These are phyloP conservation scores for Proteles cristata DNA, from an alignment of 2,113 vertebrate species.

Conservation along the genomic window DNA sequence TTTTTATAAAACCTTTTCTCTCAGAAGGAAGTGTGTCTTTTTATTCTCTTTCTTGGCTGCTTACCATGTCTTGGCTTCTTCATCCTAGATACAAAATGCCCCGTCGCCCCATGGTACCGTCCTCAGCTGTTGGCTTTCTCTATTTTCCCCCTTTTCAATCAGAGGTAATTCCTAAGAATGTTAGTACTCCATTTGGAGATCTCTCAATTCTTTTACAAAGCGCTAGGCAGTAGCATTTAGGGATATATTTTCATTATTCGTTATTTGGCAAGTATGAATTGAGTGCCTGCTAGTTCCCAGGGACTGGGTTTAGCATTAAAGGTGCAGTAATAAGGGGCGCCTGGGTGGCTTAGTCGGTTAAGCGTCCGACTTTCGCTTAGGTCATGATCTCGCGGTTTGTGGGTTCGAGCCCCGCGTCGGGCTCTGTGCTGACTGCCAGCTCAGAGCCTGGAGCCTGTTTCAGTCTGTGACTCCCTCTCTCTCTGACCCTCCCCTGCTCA, in stretches of 20 bases:
- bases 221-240: not conserved
- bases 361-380: no score
- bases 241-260: not conserved
- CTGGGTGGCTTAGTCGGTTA: no score
- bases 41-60: not conserved
- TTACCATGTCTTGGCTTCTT: not conserved
- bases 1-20: not conserved
- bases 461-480: no score
- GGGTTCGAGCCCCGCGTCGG: no score
- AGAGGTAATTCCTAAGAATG: conserved; percentile 13
- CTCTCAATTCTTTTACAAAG: not conserved
- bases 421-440: no score
- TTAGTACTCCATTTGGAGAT: not conserved
- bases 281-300: not conserved
- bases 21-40: not conserved
- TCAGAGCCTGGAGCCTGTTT: no score
- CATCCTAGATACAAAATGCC: not conserved
- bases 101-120: not conserved
- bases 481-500: no score
- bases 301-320: not conserved
- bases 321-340: not conserved
- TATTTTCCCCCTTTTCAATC: not conserved
- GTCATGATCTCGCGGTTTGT: no score
- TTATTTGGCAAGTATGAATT: not conserved
- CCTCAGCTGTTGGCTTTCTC: not conserved